Percentiles rank a stretch among this genome's conserved stretches.
Conservation (phyloP, 2,888 invertebrate genomes). For the Phorcus lineatus region DNA sequence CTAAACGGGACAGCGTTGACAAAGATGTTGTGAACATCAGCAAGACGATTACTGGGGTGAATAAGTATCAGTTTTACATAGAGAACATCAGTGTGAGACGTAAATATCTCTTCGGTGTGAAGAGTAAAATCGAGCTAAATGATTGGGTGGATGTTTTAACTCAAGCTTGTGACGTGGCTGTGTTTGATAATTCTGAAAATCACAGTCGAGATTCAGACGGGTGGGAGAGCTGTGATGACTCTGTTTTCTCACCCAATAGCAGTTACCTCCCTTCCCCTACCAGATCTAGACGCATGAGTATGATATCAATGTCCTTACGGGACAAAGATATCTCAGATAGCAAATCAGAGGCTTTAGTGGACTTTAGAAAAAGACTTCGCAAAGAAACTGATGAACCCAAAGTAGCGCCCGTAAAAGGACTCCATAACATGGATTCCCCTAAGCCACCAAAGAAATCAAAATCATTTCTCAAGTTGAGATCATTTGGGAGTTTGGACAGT, state of each 20-base stretch:
- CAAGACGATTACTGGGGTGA: constrained; percentile 57
- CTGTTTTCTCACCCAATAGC: neutral
- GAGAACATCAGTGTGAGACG: constrained; percentile 52
- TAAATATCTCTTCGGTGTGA: constrained; percentile 58
- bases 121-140: constrained; percentile 49
- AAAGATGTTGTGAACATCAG: constrained; percentile 26
- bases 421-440: constrained; percentile 42
- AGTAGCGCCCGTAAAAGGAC: constrained; percentile 50
- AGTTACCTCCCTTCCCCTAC: neutral
- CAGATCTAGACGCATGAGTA: neutral
- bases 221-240: neutral
- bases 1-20: constrained; percentile 44
- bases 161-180: constrained; percentile 50
- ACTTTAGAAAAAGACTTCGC: constrained; percentile 25
- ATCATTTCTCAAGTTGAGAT: constrained; percentile 47
- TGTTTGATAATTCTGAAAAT: neutral
- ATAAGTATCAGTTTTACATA: constrained; percentile 61
- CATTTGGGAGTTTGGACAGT: constrained; percentile 58
- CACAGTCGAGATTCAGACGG: neutral
- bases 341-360: neutral
- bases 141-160: constrained; percentile 54
- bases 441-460: constrained; percentile 27
- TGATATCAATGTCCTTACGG: constrained; percentile 15
- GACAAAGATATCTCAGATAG: neutral
- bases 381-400: constrained; percentile 46